phyloP scores from a whole-genome alignment of 2,797 vertebrate genomes.

The Esox lucius region DNA sequence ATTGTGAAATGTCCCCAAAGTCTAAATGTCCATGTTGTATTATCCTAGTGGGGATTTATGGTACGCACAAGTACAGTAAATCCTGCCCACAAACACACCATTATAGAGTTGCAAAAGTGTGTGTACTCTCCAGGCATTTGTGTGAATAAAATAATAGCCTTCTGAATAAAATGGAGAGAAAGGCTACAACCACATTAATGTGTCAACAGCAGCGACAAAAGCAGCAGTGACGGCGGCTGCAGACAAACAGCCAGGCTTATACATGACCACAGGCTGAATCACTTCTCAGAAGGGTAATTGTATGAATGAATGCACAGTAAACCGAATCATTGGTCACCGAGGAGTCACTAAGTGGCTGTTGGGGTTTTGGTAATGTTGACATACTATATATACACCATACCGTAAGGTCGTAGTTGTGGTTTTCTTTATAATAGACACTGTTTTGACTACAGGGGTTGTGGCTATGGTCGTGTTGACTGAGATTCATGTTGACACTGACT shows the following conservation, averaged over 20 bases:
- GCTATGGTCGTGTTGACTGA: neutral
- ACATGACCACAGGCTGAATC: neutral
- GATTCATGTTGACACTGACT: neutral
- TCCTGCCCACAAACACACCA: neutral
- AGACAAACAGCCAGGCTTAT: neutral
- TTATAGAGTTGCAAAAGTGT: neutral
- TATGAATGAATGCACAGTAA: neutral
- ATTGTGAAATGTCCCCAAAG: too few relatives aligned
- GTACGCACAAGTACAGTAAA: too few relatives aligned
- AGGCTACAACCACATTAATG: conserved; percentile 29
- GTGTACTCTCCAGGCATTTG: conserved; percentile 32
- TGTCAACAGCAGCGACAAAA: conserved; percentile 29
- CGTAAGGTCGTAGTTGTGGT: neutral
- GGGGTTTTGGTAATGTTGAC: too few relatives aligned
- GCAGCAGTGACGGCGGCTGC: conserved; percentile 6
- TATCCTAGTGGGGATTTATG: too few relatives aligned
- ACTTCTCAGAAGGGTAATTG: neutral
- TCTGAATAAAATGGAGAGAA: conserved; percentile 14
- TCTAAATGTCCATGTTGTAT: too few relatives aligned
- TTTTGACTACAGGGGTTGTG: neutral
- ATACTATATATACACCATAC: neutral
- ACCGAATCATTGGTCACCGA: neutral
- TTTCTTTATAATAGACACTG: neutral
- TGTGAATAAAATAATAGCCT: conserved; percentile 41
- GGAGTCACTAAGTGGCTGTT: neutral